These are phyloP conservation scores for Chorisops tibialis DNA, from an alignment of 2,888 invertebrate species.

Conservation along the genomic window DNA sequence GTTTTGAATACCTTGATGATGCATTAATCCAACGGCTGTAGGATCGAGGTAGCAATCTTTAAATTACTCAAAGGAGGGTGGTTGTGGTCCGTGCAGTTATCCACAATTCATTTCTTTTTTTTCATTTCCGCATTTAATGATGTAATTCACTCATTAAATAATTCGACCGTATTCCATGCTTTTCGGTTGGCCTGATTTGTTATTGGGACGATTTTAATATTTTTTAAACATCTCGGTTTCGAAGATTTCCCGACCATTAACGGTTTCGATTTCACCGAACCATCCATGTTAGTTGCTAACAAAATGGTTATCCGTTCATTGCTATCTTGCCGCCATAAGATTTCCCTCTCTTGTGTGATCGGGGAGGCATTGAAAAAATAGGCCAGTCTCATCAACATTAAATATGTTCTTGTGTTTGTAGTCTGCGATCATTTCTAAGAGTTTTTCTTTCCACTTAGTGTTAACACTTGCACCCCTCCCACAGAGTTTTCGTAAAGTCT, in stretches of 20 bases:
- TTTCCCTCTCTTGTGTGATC: no score
- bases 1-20: background rate
- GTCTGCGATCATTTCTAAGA: background rate
- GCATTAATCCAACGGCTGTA: background rate
- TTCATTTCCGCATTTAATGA: background rate
- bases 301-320: slow-evolving; percentile 37
- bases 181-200: slow-evolving; percentile 14
- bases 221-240: slow-evolving; percentile 38
- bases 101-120: background rate
- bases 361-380: slow-evolving; percentile 15
- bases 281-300: slow-evolving; percentile 37
- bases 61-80: background rate
- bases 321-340: no score
- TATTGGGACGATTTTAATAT: slow-evolving; percentile 3
- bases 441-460: background rate
- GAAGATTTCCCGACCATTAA: slow-evolving; percentile 38
- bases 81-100: background rate
- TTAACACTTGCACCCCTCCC: background rate
- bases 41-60: background rate
- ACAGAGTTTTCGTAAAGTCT: background rate
- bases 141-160: background rate
- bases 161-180: slow-evolving; percentile 20
- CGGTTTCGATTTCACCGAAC: slow-evolving; percentile 34
- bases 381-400: slow-evolving; percentile 8
- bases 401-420: background rate